Conservation (phyloP, 2,888 invertebrate species). For the Perithous albicinctus region DNA sequence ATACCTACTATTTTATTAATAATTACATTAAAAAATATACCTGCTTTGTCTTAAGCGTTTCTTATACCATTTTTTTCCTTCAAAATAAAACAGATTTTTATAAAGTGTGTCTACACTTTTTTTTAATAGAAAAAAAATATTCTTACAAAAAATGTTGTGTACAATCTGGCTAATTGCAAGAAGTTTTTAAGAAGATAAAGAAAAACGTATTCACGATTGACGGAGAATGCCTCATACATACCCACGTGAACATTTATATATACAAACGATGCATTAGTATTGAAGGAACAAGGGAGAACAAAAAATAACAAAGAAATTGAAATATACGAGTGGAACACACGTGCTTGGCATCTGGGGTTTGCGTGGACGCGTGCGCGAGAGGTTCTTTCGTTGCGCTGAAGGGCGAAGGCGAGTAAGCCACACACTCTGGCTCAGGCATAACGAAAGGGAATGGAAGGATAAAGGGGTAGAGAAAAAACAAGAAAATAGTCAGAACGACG, state of each 20-base stretch:
- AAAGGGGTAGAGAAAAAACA: conserved; percentile 10
- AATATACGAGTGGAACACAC: conserved; percentile 56
- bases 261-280: conserved; percentile 17
- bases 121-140: too few relatives aligned
- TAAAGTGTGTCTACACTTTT: too few relatives aligned
- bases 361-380: conserved; percentile 58
- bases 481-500: not conserved
- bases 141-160: too few relatives aligned
- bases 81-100: too few relatives aligned
- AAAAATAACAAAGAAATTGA: conserved; percentile 39
- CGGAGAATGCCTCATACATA: not conserved
- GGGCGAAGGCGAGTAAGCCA: conserved; percentile 22
- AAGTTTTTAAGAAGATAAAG: too few relatives aligned
- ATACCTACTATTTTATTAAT: too few relatives aligned
- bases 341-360: conserved; percentile 68
- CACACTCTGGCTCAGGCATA: not conserved
- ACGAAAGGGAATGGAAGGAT: conserved; percentile 37
- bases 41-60: too few relatives aligned
- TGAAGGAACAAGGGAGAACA: conserved; percentile 36
- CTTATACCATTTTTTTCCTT: too few relatives aligned
- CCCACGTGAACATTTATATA: not conserved
- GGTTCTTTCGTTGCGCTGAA: conserved; percentile 45
- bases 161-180: too few relatives aligned
- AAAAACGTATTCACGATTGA: too few relatives aligned
- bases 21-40: too few relatives aligned